phyloP scores from a whole-genome alignment of 2,797 vertebrate genomes.

The Sphenopsis melanotis region DNA sequence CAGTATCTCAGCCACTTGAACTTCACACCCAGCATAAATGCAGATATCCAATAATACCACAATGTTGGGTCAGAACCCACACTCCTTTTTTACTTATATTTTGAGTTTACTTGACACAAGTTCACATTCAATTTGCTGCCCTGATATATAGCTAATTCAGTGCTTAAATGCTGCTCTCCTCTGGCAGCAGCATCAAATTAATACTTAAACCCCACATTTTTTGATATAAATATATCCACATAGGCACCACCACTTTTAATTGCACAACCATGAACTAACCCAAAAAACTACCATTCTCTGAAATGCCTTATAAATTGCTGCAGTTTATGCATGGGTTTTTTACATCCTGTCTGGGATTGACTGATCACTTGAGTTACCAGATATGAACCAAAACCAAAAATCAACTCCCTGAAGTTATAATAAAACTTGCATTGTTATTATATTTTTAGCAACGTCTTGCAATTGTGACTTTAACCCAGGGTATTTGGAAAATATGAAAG shows the following conservation, averaged over 20 bases:
- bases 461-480: neutral
- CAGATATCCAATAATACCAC: neutral
- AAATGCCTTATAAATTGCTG: fast-evolving
- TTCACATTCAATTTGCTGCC: neutral
- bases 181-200: neutral
- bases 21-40: neutral
- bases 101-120: neutral
- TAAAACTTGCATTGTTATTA: neutral
- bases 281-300: fast-evolving
- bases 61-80: fast-evolving
- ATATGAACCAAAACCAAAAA: neutral
- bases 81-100: fast-evolving
- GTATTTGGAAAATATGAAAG: neutral
- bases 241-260: fast-evolving
- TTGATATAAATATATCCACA: fast-evolving
- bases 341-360: fast-evolving
- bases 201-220: fast-evolving
- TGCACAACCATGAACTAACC: fast-evolving
- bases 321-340: fast-evolving
- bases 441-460: neutral
- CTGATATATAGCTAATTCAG: fast-evolving
- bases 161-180: neutral
- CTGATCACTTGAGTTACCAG: neutral
- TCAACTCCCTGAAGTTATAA: fast-evolving
- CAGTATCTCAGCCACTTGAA: too few relatives aligned